Evolutionary conservation across 1,140 invertebrate genomes (phyloP), one percentile per base, ranked within the genome.

Genomic region (Anastrepha obliqua): DNA sequence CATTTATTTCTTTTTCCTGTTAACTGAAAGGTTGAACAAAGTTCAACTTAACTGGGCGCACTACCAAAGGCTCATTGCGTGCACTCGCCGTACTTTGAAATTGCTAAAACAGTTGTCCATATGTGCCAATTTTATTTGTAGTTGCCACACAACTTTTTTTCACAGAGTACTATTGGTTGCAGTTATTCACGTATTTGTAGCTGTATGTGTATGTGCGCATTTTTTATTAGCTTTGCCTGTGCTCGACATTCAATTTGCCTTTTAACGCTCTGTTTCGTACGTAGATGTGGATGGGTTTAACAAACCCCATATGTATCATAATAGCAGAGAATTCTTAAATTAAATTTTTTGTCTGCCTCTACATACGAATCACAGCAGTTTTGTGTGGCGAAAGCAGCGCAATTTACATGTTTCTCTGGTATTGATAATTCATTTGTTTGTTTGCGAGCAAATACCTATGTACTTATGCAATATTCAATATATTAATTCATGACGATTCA

Each of bases 171-270:
- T 44, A 11, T 17, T 0, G 15, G 42, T 74, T 74, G 67, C 29
- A 1, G 5, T 74, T n/a, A 8, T 47, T 9, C 42, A 47, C 0
- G 42, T 7, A 13, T 74, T 9, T 74, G 67, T 74, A 55, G 6
- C 6, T 55, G 51, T 11, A 55, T 8, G 11, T 55, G 51, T 55
- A 55, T 55, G 6, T 55, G 6, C 60, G 65, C 42, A 0, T 42
- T 47, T 47, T 74, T 74, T 74, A 47, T 47, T 29, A 47, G 42
- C 39, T 13, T n/a, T 47, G 42, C 44, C 67, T 74, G 67, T 39
- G 9, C 67, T 74, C 67, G 67, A 74, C 67, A 47, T 74, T 74
- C 67, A 74, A 74, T 74, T 74, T 74, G 39, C 13, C 67, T 74
- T 67, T 74, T 74, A 42, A 47, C 15, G 67, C 42, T 29, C 29